Base-by-base conservation (phyloP, 2,113 vertebrate genomes). In the Oplegnathus fasciatus region DNA sequence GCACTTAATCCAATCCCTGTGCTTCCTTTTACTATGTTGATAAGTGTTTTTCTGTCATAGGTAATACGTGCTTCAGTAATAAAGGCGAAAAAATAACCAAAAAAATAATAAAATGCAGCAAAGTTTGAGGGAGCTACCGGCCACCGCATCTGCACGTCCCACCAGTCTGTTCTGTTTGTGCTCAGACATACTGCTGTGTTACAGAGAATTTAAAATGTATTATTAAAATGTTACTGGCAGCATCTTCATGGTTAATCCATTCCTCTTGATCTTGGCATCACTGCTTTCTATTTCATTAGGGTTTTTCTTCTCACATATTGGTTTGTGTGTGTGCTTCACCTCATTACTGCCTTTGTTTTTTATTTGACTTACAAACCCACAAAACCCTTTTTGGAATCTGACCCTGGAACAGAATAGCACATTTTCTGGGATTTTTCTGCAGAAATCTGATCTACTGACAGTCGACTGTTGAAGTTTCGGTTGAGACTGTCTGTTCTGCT, bases 321-420 rank as follows among this genome's bases (percentile, higher is more conserved):
- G n/a, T 30, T 50, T 54, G 11, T 76, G 24, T 32, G 20, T 32
- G 13, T 69, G 44, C 72, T 78, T 54, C 65, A 79, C 24, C 61
- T 67, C 69, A 20, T 74, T 67, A 67, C 48, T 67, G 68, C 32
- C 60, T 67, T 66, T 74, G n/a, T 34, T 54, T 80, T 74, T 72
- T 58, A 50, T 79, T 74, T 79, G 76, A 52, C 44, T 54, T 60
- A 55, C 48, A 70, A 83, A 70, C 52, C 11, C 42, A 46, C 44
- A 75, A 54, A 67, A n/a, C 9, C 8, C 28, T 4, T 24, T 18
- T 34, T 42, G 24, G 30, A 68, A 69, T 44, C n/a, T 62, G 70
- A 55, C 68, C 37, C 70, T 34, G 69, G 69, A 48, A 67, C 40
- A 52, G 30, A 64, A 5, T 0, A 42, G 54, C 17, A 10, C 40